Conservation (phyloP, 2,113 vertebrate genomes). For the Lucifuga dentata region DNA sequence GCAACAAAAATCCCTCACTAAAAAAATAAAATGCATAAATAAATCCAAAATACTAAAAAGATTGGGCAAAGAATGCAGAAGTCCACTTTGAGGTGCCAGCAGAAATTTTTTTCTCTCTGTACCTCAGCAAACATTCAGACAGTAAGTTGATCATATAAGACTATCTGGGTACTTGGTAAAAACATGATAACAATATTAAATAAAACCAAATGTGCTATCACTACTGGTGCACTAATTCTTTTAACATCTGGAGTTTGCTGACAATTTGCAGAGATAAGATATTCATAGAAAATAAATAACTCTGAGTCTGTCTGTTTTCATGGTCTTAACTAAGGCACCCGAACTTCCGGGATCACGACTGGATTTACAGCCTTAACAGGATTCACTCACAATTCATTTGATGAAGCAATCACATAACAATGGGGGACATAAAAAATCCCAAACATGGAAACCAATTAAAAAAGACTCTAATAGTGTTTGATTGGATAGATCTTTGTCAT, state of each 20-base stretch:
- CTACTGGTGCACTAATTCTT: constrained; percentile 13
- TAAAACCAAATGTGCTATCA: no score
- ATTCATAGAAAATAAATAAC: constrained; percentile 22
- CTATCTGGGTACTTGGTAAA: not conserved
- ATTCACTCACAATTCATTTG: constrained; percentile 10
- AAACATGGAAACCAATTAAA: no score
- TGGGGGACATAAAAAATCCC: not conserved
- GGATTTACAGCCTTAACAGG: not conserved
- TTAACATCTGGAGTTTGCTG: constrained; percentile 13
- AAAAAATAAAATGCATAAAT: constrained; percentile 15
- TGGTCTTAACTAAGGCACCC: not conserved
- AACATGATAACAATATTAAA: not conserved
- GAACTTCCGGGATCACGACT: not conserved
- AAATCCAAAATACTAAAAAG: not conserved
- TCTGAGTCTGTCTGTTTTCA: not conserved
- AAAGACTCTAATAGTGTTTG: constrained; percentile 2
- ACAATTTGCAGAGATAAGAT: constrained; percentile 26
- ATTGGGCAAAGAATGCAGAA: constrained; percentile 19
- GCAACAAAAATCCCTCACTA: constrained; percentile 33
- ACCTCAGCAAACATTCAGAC: constrained; percentile 25
- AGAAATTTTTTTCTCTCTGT: constrained; percentile 27
- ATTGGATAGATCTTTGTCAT: no score
- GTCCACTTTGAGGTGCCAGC: constrained; percentile 17
- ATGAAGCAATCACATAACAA: constrained; percentile 4
- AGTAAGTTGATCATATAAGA: constrained; percentile 27